Base-by-base conservation (phyloP, 2,888 invertebrate species). In the Scaptomyza parva region DNA sequence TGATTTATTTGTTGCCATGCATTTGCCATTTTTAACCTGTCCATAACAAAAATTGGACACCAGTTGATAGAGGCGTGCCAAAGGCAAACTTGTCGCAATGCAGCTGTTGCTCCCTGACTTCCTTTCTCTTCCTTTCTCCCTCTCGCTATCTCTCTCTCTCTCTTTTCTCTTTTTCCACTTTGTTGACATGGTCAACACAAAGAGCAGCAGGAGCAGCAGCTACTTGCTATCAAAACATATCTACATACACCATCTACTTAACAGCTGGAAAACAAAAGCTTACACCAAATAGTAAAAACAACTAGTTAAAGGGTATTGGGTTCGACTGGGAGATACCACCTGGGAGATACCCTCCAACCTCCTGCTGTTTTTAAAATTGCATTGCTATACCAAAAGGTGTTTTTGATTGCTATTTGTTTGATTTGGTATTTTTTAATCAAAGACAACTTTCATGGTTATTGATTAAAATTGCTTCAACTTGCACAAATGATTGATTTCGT, bases 1-100 rank as follows among this genome's bases (percentile, higher is more conserved):
- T 84, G 82, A 82, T 84, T 82, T 82, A 82, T 82, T 72, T 77
- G 70, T 62, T 61, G 70, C 45, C 78, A 64, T 81, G 81, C 78
- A 70, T 64, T 37, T 67, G 81, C 77, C 77, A 82, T 81, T 82
- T 79, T 77, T 30, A 47, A 81, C 81, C 84, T 81, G 84, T 70
- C 79, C 81, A 75, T 78, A 78, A 75, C 77, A 83, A 82, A 83
- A 82, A 82, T 81, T 82, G 81, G 81, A 81, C 84, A 82, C 82
- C 81, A 82, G 84, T 82, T 82, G 82, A 82, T 84, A 77, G 78
- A 68, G 64, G 64, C 72, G 61, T 64, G 58, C 52, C 40, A 39
- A 62, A 59, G 48, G 70, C 81, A 72, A 37, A 81, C 84, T 82
- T 82, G 82, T 77, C 82, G 82, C 82, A 82, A 60, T 82, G 81